These are phyloP conservation scores for Sebastes diploproa DNA, from an alignment of 2,797 vertebrate species.

Conservation along the genomic window DNA sequence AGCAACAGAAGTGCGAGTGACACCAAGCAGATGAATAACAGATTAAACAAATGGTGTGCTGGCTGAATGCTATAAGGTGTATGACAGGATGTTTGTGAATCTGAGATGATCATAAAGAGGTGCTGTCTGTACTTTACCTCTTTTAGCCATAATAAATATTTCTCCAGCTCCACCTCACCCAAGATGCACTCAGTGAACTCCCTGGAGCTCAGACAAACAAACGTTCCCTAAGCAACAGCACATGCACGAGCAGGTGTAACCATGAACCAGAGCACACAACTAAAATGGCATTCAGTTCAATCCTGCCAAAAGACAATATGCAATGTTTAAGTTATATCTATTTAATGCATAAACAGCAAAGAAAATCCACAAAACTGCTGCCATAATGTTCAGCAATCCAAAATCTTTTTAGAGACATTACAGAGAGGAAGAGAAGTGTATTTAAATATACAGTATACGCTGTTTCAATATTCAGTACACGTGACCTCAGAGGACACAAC, in stretches of 20 bases:
- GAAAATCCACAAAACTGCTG: background rate
- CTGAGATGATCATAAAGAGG: constrained; percentile 16
- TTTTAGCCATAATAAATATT: background rate
- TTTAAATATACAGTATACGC: background rate
- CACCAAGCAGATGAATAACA: constrained; percentile 9
- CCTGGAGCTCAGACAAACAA: background rate
- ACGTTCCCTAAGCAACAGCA: background rate
- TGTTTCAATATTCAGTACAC: background rate
- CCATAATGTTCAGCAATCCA: background rate
- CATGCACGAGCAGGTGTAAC: background rate
- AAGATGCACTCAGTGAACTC: background rate
- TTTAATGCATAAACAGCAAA: background rate
- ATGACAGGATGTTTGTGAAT: constrained; percentile 37
- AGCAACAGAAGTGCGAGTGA: background rate
- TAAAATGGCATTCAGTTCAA: background rate
- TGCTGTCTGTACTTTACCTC: background rate
- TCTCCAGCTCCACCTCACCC: background rate
- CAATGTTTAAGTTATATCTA: background rate
- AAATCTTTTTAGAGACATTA: background rate
- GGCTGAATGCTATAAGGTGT: background rate
- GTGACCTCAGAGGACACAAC: background rate
- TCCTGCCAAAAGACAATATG: background rate
- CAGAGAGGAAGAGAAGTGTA: background rate
- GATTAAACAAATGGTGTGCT: constrained; percentile 35
- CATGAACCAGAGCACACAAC: background rate